Percentiles rank a stretch among this genome's conserved stretches.
Evolutionary conservation across 2,797 vertebrate species (phyloP).

Genomic region (Peromyscus nudipes): DNA sequence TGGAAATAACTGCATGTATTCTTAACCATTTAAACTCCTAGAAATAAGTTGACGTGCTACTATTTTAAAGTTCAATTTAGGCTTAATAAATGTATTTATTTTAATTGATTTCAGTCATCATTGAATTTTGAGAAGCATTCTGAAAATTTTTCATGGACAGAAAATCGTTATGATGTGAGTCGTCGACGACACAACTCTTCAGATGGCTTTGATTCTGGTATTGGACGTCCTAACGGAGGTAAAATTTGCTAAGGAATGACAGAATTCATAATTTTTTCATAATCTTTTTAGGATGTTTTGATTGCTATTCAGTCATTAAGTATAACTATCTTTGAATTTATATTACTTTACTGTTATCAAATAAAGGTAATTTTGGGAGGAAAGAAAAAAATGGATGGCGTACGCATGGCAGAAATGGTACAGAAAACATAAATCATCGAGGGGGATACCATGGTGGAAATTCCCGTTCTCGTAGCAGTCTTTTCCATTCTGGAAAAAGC

Average conservation of each 20-base stretch:
- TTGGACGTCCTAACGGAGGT: constrained; percentile 88
- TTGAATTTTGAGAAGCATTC: constrained; percentile 89
- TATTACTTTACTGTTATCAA: constrained; percentile 77
- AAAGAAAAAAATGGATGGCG: constrained; percentile 91
- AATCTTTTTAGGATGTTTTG: constrained; percentile 59
- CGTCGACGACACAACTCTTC: constrained; percentile 90
- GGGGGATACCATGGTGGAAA: constrained; percentile 85
- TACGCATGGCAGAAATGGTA: constrained; percentile 88
- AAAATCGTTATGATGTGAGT: constrained; percentile 87
- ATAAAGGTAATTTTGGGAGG: constrained; percentile 88
- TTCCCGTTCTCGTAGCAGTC: constrained; percentile 81
- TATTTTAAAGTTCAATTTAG: constrained; percentile 22
- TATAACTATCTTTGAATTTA: constrained; percentile 50
- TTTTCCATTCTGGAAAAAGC: constrained; percentile 87
- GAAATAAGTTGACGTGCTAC: neutral
- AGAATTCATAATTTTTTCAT: neutral
- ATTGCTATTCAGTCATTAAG: constrained; percentile 41
- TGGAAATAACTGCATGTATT: neutral
- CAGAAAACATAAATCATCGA: constrained; percentile 87
- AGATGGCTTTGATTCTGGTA: constrained; percentile 88
- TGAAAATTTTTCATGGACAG: constrained; percentile 86
- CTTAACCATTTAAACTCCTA: constrained; percentile 1
- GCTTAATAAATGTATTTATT: neutral
- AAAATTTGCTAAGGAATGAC: constrained; percentile 61
- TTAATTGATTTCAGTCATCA: constrained; percentile 86